These are phyloP conservation scores for Aurelia coerulea DNA, from an alignment of 30 jellyfish, hydroid and myxozoan genomes.

Conservation along the genomic window DNA sequence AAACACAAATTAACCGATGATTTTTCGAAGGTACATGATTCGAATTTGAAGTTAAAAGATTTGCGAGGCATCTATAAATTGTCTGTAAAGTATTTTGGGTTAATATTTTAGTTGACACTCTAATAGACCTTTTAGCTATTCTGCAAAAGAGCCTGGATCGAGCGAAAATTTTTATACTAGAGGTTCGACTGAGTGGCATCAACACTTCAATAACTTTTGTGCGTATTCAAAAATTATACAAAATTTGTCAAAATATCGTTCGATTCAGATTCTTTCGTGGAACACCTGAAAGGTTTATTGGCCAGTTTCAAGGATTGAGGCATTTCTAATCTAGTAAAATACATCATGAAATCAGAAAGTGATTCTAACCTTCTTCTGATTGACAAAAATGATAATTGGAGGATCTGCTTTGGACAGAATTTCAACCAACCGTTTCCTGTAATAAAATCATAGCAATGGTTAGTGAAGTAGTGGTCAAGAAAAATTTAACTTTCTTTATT, in stretches of 20 bases:
- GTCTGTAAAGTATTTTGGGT: too few species aligned
- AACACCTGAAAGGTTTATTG: too few species aligned
- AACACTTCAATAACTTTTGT: too few species aligned
- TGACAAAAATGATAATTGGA: constrained; percentile 96
- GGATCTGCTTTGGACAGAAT: constrained; percentile 90
- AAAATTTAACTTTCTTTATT: background rate
- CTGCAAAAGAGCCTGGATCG: too few species aligned
- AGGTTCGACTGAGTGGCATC: too few species aligned
- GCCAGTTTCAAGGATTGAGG: too few species aligned
- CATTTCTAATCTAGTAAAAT: background rate
- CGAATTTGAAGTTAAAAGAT: background rate
- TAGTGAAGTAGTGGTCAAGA: background rate
- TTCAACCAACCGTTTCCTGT: constrained; percentile 89
- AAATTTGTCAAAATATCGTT: too few species aligned
- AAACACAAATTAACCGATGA: background rate
- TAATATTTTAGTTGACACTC: background rate
- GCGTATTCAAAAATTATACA: too few species aligned
- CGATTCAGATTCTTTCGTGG: too few species aligned
- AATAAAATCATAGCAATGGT: background rate
- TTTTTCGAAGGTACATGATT: background rate
- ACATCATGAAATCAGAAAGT: background rate
- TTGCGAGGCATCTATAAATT: background rate
- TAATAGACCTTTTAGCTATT: too few species aligned
- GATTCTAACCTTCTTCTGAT: constrained; percentile 92
- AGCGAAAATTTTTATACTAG: too few species aligned